Conservation (phyloP, 2,113 vertebrate species). For the Paracyprichromis sp. region DNA sequence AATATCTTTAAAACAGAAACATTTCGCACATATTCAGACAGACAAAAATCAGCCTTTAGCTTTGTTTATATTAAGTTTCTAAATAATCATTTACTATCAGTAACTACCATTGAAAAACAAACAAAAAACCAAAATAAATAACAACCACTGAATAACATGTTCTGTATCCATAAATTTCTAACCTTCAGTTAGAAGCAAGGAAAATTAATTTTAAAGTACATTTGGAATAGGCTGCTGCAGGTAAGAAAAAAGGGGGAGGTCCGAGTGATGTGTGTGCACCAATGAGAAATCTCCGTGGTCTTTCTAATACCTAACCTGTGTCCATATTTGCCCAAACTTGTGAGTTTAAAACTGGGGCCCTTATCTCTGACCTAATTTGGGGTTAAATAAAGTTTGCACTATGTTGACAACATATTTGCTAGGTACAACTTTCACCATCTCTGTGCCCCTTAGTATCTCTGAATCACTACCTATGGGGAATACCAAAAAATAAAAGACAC, state of each 20-base stretch:
- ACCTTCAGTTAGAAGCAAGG: neutral
- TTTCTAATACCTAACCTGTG: slow-evolving; percentile 73
- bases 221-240: neutral
- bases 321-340: slow-evolving; percentile 75
- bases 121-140: neutral
- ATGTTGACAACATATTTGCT: slow-evolving; percentile 64
- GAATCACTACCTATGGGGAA: neutral
- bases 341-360: slow-evolving; percentile 58
- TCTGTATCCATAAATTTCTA: neutral
- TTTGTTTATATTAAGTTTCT: neutral
- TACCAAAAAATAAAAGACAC: slow-evolving; percentile 22
- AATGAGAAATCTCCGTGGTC: slow-evolving; percentile 6
- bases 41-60: neutral
- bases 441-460: neutral
- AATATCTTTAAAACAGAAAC: neutral
- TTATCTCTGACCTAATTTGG: slow-evolving; percentile 71
- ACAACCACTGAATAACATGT: neutral
- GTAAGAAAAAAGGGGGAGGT: neutral
- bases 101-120: neutral
- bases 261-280: neutral
- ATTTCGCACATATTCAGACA: neutral
- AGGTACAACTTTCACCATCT: slow-evolving; percentile 62
- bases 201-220: neutral
- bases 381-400: slow-evolving; percentile 74
- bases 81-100: neutral